Conservation (phyloP, 2,113 vertebrate genomes). For the Oriolus oriolus region DNA sequence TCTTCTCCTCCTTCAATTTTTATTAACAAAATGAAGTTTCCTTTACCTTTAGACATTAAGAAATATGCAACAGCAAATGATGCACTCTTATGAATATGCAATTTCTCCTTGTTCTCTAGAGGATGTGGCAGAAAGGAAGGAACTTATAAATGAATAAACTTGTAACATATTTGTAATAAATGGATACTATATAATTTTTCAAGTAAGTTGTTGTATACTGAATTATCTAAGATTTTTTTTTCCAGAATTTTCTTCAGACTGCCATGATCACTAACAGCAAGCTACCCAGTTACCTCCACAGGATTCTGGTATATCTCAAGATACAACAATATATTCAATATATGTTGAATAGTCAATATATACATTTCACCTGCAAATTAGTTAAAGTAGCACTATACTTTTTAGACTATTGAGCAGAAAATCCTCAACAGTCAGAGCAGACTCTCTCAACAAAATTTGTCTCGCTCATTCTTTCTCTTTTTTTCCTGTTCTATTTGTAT, state of each 20-base stretch:
- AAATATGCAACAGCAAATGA: background rate
- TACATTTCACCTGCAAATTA: background rate
- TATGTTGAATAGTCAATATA: background rate
- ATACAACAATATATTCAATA: background rate
- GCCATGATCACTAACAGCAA: background rate
- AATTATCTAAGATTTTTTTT: background rate
- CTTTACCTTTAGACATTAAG: background rate
- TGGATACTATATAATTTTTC: background rate
- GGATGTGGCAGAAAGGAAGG: background rate
- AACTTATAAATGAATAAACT: background rate
- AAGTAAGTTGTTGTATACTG: background rate
- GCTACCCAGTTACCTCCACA: background rate
- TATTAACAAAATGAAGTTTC: background rate
- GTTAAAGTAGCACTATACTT: background rate
- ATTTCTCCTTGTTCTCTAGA: background rate
- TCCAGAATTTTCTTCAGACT: background rate
- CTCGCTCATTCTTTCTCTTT: accelerated
- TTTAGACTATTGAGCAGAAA: background rate
- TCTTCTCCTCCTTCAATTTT: background rate
- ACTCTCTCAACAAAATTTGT: background rate
- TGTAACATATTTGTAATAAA: background rate
- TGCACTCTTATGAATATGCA: background rate
- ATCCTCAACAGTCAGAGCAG: background rate
- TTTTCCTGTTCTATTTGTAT: background rate
- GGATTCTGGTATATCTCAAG: background rate